Evolutionary conservation across 2,797 vertebrate species (phyloP).

Genomic region (Lophura swinhoii): DNA sequence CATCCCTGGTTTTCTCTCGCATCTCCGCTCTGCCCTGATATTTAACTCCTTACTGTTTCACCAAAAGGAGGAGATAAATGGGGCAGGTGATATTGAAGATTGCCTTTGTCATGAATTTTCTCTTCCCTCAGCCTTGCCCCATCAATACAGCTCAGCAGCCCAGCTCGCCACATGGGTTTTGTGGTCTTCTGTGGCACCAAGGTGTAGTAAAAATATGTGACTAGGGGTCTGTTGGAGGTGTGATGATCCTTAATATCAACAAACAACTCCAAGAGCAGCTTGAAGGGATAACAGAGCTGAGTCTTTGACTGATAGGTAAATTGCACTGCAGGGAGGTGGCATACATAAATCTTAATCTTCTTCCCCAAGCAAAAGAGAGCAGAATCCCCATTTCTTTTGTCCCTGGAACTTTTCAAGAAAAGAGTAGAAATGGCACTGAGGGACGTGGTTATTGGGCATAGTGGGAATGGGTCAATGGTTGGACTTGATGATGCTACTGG

Average conservation of each 20-base stretch:
- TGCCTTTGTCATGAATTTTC: not conserved
- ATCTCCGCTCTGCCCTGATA: not conserved
- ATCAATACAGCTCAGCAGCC: not conserved
- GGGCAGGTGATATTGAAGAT: not conserved
- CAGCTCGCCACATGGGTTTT: fast-evolving
- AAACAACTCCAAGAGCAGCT: not conserved
- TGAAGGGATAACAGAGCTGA: not conserved
- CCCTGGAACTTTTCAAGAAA: too few relatives aligned
- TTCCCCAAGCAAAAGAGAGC: not conserved
- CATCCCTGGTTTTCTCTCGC: not conserved
- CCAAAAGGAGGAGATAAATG: not conserved
- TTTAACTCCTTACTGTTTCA: not conserved
- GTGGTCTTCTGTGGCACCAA: not conserved
- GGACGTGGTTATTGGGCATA: too few relatives aligned
- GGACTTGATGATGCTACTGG: too few relatives aligned
- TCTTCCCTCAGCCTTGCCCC: not conserved
- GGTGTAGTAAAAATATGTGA: not conserved
- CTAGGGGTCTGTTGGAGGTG: not conserved
- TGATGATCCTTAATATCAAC: not conserved
- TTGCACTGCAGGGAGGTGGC: not conserved
- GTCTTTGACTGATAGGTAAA: not conserved
- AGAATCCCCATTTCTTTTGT: not conserved
- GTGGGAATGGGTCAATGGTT: too few relatives aligned
- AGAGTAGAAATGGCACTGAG: too few relatives aligned
- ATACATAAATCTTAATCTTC: not conserved